These are phyloP conservation scores for Tenodera sinensis DNA, from an alignment of 2,888 invertebrate species.

Conservation along the genomic window DNA sequence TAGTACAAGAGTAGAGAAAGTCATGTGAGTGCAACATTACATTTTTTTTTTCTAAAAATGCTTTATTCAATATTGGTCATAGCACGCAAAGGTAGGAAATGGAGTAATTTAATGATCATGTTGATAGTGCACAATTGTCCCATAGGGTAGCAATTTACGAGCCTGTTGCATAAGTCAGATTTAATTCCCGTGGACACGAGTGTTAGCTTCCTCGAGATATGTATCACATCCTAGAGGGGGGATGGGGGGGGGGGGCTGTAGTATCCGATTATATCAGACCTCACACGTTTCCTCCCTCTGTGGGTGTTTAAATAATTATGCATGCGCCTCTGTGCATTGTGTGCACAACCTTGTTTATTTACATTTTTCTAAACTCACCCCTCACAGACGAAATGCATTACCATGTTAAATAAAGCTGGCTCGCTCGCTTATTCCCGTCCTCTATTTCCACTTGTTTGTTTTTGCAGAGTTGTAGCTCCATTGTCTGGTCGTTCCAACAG, in stretches of 20 bases:
- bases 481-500: neutral
- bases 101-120: neutral
- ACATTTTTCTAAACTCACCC: neutral
- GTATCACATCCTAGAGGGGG: neutral
- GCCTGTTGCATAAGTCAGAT: neutral
- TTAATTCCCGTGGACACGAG: neutral
- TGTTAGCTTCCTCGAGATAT: neutral
- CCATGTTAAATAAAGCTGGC: neutral
- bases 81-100: neutral
- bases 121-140: neutral
- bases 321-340: neutral
- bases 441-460: neutral
- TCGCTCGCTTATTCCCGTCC: neutral
- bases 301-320: neutral
- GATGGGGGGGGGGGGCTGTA: neutral
- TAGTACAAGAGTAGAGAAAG: too few relatives aligned
- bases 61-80: too few relatives aligned
- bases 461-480: neutral
- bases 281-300: neutral
- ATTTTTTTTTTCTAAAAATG: too few relatives aligned
- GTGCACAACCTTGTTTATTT: neutral
- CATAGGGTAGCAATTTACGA: neutral
- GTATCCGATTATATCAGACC: neutral
- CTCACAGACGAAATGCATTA: neutral
- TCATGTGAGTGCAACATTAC: too few relatives aligned